Evolutionary conservation across 2,113 vertebrate species (phyloP).

Genomic region (Panurus biarmicus): DNA sequence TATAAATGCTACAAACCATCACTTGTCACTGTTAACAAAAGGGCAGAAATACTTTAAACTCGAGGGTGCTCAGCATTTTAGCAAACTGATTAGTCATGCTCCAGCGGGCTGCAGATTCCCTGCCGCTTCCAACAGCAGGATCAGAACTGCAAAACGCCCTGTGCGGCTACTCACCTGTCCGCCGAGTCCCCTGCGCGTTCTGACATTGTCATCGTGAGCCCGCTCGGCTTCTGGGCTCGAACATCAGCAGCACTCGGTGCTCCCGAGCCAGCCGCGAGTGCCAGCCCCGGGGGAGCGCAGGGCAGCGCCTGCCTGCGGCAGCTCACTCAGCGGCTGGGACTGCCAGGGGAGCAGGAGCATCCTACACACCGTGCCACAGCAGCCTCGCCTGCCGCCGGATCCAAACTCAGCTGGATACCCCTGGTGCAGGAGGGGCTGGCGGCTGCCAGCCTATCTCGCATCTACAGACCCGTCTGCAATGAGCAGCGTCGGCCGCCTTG

Average conservation of each 20-base stretch:
- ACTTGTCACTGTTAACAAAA: neutral
- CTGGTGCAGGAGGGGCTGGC: neutral
- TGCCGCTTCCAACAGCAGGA: neutral
- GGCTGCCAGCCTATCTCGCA: neutral
- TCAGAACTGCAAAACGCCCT: neutral
- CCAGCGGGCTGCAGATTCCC: neutral
- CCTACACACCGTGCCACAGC: too few relatives aligned
- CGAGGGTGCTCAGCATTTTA: neutral
- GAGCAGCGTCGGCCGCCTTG: neutral
- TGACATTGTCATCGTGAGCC: constrained; percentile 7
- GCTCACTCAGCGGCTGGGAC: neutral
- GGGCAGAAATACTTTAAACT: neutral
- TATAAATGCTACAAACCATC: neutral
- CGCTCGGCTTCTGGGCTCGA: rapidly evolving
- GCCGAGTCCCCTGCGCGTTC: neutral
- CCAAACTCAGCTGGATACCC: neutral
- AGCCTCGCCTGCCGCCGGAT: rapidly evolving
- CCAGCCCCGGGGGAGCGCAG: neutral
- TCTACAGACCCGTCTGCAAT: neutral
- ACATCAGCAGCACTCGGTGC: neutral
- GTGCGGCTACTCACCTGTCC: neutral
- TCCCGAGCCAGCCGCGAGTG: neutral
- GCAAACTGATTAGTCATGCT: constrained; percentile 60
- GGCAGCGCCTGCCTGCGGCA: neutral
- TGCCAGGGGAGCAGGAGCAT: neutral